Evolutionary conservation across 30 jellyfish, hydroid and myxozoan species (phyloP).

Genomic region (Aurelia aurita): DNA sequence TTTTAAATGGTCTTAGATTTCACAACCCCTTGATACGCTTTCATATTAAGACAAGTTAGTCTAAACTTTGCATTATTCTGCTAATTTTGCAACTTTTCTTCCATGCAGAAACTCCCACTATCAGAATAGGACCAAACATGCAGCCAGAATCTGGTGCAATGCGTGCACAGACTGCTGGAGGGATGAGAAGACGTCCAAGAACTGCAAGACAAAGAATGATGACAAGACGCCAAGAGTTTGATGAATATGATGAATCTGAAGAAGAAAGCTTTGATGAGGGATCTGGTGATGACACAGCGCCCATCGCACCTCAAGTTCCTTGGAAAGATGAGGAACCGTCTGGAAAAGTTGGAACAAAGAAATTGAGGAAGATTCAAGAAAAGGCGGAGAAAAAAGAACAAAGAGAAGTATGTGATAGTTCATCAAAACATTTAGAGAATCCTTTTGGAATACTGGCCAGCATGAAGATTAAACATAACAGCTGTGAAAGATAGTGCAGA

Average conservation of each 20-base stretch:
- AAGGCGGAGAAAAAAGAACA: conserved; percentile 94
- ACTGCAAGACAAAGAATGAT: conserved; percentile 78
- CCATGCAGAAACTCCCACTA: background rate
- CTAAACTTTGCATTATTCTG: no score
- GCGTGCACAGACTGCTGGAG: conserved; percentile 76
- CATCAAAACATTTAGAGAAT: no score
- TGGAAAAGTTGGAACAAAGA: conserved; percentile 92
- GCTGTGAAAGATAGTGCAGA: no score
- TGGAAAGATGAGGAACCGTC: conserved; percentile 84
- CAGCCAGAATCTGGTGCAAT: conserved; percentile 58
- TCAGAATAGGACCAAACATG: conserved; percentile 12
- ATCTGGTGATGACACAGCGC: conserved; percentile 27
- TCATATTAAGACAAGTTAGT: no score
- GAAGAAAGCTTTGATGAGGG: conserved; percentile 3
- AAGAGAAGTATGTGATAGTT: conserved; percentile 71
- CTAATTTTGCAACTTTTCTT: no score
- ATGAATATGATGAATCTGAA: conserved; percentile 6
- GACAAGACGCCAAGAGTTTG: conserved; percentile 43
- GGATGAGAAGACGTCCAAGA: conserved; percentile 70
- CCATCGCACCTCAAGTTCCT: conserved; percentile 22
- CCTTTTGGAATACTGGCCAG: no score
- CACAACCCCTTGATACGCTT: no score
- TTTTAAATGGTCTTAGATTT: no score
- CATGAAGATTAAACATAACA: no score
- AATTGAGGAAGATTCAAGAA: conserved; percentile 77